Base-by-base conservation (phyloP, 2,888 invertebrate species). In the Microctonus hyperodae region DNA sequence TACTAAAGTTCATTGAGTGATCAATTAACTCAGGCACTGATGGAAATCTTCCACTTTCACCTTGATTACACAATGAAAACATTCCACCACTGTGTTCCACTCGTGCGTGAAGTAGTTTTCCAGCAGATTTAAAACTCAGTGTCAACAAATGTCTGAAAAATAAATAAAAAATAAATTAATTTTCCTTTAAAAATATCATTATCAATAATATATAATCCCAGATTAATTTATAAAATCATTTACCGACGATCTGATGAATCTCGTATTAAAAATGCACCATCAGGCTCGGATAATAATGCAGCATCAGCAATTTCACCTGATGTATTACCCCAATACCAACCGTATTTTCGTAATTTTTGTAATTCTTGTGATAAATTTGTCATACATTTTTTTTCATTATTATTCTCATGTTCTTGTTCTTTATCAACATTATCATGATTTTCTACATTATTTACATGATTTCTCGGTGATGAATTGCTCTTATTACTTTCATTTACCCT, bases 301-400 rank as follows among this genome's bases (percentile, higher is more conserved):
- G 88, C 87, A 79, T 93, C 92, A 0, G 93, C 92, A 79, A 92
- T 91, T 40, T 87, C 86, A 71, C 91, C 87, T 0, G 90, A 88
- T 73, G 93, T 88, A 61, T 92, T 90, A 16, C 93, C 94, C 93
- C 93, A 94, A 81, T 94, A 94, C 93, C 93, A 93, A 50, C 89
- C 90, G 79, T 87, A 78, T 61, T 79, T 79, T 65, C 78, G 76
- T 50, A 80, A 70, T 63, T 78, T 80, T 56, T 78, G 72, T 48
- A 80, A 65, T 59, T 80, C 80, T 50, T 76, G 73, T 37, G 77
- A 73, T 31, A 80, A 73, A 59, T 73, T 76, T n/a, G 44, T 44
- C 20, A 5, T n/a, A n/a, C 9, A 44, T 44, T 44, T 44, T 20
- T 16, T 44, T 1, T 44, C 44, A 44, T n/a, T 20, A 44, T 44